These are phyloP conservation scores for Griposia aprilina DNA, from an alignment of 2,888 invertebrate species.

Conservation along the genomic window DNA sequence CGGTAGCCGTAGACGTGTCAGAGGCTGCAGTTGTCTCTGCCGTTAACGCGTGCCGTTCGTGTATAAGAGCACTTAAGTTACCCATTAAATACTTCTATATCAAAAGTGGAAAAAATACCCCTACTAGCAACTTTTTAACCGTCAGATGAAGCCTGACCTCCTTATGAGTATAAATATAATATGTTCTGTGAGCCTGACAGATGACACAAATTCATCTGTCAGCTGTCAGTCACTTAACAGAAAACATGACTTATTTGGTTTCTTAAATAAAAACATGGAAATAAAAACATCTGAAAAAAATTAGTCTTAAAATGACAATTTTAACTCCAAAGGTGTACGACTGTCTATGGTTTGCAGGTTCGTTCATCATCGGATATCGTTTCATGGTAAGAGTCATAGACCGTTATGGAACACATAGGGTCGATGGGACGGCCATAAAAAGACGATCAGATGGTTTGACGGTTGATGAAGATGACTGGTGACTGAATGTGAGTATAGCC, in stretches of 20 bases:
- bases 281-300: neutral
- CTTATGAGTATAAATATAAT: too few species aligned
- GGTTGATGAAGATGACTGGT: slow-evolving; percentile 32
- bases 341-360: slow-evolving; percentile 13
- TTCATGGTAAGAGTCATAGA: slow-evolving; percentile 37
- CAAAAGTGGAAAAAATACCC: neutral
- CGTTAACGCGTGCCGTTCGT: too few species aligned
- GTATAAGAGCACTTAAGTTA: neutral
- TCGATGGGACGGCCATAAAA: slow-evolving; percentile 28
- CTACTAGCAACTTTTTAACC: neutral
- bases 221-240: slow-evolving; percentile 1
- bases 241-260: neutral
- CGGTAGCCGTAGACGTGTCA: neutral
- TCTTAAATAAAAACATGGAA: neutral
- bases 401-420: slow-evolving; percentile 39
- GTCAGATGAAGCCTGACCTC: slow-evolving; percentile 2
- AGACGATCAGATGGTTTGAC: slow-evolving; percentile 36
- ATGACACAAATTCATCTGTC: neutral
- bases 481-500: slow-evolving; percentile 30
- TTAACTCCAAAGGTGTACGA: neutral
- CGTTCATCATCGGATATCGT: slow-evolving; percentile 18
- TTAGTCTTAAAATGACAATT: neutral
- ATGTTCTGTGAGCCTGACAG: slow-evolving; percentile 22
- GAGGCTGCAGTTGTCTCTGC: neutral
- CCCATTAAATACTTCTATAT: neutral